Evolutionary conservation across 2,888 invertebrate genomes (phyloP).

Genomic region (Synanthedon vespiformis): DNA sequence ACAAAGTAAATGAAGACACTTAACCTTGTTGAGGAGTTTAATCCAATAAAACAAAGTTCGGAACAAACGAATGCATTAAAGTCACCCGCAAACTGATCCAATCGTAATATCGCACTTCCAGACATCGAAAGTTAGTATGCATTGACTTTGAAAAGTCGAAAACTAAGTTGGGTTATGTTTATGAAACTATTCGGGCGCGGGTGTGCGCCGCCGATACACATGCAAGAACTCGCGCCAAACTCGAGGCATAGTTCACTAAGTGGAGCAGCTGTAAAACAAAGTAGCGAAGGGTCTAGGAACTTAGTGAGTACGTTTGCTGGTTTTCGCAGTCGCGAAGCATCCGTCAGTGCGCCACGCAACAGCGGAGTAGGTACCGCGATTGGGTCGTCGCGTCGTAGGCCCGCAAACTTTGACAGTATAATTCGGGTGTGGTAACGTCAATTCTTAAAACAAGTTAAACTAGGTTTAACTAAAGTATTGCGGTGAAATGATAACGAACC

Average conservation of each 20-base stretch:
- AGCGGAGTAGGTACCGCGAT: conserved; percentile 14
- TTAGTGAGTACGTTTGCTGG: conserved; percentile 59
- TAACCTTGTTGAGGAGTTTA: conserved; percentile 56
- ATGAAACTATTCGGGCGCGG: conserved; percentile 69
- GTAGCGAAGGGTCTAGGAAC: conserved; percentile 70
- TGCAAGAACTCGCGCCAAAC: conserved; percentile 69
- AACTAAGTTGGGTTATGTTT: conserved; percentile 71
- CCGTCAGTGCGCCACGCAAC: conserved; percentile 19
- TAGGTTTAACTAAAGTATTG: conserved; percentile 66
- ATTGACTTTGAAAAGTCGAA: conserved; percentile 71
- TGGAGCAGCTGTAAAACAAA: conserved; percentile 71
- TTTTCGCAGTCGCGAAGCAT: conserved; percentile 46
- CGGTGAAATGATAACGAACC: conserved; percentile 58
- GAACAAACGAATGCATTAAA: conserved; percentile 70
- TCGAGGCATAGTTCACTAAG: conserved; percentile 69
- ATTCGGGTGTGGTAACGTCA: conserved; percentile 35
- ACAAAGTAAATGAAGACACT: conserved; percentile 46
- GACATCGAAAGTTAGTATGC: conserved; percentile 70
- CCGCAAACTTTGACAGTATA: conserved; percentile 53
- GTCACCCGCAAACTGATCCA: conserved; percentile 64
- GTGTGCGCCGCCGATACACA: conserved; percentile 68
- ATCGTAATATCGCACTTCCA: conserved; percentile 67
- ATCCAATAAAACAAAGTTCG: conserved; percentile 63
- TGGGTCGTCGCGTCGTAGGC: conserved; percentile 15
- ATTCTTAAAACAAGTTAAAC: conserved; percentile 65